phyloP scores from a whole-genome alignment of 2,797 vertebrate genomes.

The Mastacembelus armatus region DNA sequence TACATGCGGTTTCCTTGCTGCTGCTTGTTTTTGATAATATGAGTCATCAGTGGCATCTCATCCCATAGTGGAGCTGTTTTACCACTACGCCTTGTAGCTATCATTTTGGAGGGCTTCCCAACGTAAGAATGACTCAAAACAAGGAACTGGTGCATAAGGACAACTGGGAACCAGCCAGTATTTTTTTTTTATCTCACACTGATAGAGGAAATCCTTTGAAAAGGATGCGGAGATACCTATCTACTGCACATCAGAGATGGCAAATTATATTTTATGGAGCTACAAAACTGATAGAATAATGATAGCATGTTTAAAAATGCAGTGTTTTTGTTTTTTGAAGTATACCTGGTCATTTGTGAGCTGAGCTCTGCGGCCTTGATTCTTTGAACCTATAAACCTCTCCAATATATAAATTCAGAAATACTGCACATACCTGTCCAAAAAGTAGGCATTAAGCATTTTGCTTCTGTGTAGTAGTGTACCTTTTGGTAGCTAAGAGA shows the following conservation, averaged over 20 bases:
- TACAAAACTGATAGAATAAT: background rate
- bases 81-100: constrained; percentile 27
- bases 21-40: constrained; percentile 48
- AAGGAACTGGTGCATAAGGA: constrained; percentile 24
- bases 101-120: constrained; percentile 54
- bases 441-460: background rate
- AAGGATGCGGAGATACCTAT: background rate
- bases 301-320: background rate
- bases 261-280: background rate
- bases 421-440: background rate
- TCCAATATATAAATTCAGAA: background rate
- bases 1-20: constrained; percentile 36
- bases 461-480: too few species aligned
- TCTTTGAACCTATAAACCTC: background rate
- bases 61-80: constrained; percentile 41
- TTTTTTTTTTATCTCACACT: constrained; percentile 3
- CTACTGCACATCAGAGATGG: background rate
- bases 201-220: constrained; percentile 5
- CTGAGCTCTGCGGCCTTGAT: background rate
- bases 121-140: constrained; percentile 50
- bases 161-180: constrained; percentile 33
- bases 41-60: constrained; percentile 53
- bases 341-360: too few species aligned
- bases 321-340: background rate
- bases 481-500: background rate